Base-by-base conservation (phyloP, 2,888 invertebrate genomes). In the Alsophila aescularia region DNA sequence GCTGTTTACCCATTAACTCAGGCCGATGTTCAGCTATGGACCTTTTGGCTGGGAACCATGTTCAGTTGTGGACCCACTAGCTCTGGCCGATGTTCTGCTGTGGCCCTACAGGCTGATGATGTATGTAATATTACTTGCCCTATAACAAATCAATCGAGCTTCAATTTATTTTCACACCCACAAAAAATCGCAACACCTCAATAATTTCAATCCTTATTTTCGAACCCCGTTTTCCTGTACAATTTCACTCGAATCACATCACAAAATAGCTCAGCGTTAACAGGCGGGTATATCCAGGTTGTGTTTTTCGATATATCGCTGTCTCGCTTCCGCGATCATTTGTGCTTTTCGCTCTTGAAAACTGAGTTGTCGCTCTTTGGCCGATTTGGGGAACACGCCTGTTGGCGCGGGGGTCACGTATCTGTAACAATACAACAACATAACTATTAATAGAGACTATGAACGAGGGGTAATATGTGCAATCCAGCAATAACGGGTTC, bases 341-440 rank as follows among this genome's bases (percentile, higher is more conserved):
- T 94, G 93, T 43, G 94, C 93, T 81, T 97, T 97, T 53, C 95
- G 87, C 73, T 97, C 96, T 70, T 96, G 95, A 84, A 96, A 96
- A 60, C 96, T 95, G 67, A 94, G 83, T 74, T 94, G 95, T 15
- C 96, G 83, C 63, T 95, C 95, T 36, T 87, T 87, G 0, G 94
- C 93, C 8, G 89, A 92, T 62, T 88, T 90, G 0, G 93, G 92
- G 82, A 94, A 94, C 6, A 83, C 78, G 1, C 91, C 85, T 0
- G 85, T 77, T 29, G 85, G 79, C 3, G 64, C 45, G 0, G 89
- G 83, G 1, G 73, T 79, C 1, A 84, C 72, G 74, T 88, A 87
- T 52, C 84, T 65, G 51, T 2, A 51, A 47, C 5, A 13, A 5
- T 14, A 1, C 10, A 16, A 6, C n/a, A 9, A 35, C n/a, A 21